phyloP scores from a whole-genome alignment of 2,113 vertebrate species.

The Peromyscus polionotus region DNA sequence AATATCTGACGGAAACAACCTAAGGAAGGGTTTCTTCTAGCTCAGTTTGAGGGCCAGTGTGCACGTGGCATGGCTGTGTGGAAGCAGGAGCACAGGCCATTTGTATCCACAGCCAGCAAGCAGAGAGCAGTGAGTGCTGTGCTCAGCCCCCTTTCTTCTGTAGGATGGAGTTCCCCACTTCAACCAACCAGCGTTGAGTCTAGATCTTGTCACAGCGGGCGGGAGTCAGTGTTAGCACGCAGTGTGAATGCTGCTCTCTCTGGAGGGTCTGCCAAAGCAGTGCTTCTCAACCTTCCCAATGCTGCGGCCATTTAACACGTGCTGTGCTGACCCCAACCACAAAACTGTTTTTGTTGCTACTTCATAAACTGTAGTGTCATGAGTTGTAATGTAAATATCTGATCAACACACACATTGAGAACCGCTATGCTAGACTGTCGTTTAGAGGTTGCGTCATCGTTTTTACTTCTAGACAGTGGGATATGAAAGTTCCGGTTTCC shows the following conservation, averaged over 20 bases:
- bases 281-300: background rate
- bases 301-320: background rate
- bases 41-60: background rate
- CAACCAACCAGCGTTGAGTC: no score
- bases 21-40: background rate
- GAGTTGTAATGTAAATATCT: background rate
- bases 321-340: background rate
- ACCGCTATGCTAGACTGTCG: background rate
- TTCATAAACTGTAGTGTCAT: background rate
- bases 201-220: background rate
- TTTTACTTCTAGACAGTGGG: background rate
- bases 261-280: background rate
- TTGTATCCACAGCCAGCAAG: background rate
- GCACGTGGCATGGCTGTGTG: background rate
- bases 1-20: background rate
- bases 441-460: background rate
- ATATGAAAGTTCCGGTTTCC: background rate
- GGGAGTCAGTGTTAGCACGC: background rate
- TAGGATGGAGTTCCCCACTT: background rate
- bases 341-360: background rate
- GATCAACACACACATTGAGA: no score
- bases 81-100: background rate
- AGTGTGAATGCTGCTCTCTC: background rate
- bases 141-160: background rate
- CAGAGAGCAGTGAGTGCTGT: background rate